These are phyloP conservation scores for Stenichneumon culpator DNA, from an alignment of 2,888 invertebrate genomes.

Conservation along the genomic window DNA sequence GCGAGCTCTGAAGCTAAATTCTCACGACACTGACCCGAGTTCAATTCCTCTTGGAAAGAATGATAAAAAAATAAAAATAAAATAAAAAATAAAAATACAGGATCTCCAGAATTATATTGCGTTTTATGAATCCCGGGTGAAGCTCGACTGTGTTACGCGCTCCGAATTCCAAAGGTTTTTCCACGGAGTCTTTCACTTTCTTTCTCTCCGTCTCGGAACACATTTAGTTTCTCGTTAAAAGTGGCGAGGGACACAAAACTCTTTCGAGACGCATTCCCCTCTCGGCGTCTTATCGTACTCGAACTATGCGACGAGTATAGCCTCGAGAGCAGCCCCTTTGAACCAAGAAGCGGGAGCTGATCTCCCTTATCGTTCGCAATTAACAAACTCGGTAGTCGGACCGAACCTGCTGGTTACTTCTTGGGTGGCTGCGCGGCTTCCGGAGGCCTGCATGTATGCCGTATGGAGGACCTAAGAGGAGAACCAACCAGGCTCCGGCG, in stretches of 20 bases:
- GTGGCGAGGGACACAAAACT: conserved; percentile 48
- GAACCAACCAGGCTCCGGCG: conserved; percentile 47
- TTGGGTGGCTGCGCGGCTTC: conserved; percentile 78
- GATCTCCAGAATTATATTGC: conserved; percentile 17
- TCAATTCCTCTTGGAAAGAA: background rate
- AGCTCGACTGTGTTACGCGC: conserved; percentile 37
- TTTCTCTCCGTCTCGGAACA: background rate
- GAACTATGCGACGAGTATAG: conserved; percentile 51
- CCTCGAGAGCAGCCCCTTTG: conserved; percentile 47
- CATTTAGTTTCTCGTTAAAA: conserved; percentile 36
- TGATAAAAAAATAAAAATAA: background rate
- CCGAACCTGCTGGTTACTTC: conserved; percentile 72
- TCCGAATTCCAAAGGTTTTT: conserved; percentile 40
- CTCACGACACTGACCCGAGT: background rate
- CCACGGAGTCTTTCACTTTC: conserved; percentile 12
- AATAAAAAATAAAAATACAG: conserved; percentile 11
- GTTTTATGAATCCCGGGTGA: conserved; percentile 12
- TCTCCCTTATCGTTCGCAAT: conserved; percentile 78
- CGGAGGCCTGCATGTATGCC: conserved; percentile 42
- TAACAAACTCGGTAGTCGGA: conserved; percentile 78
- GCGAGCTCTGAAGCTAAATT: background rate
- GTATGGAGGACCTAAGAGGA: conserved; percentile 1
- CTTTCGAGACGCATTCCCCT: conserved; percentile 64
- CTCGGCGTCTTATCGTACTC: conserved; percentile 63
- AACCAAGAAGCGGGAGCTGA: conserved; percentile 60